These are phyloP conservation scores for Montipora cactus DNA, from an alignment of 64 coral and sea anemone species.

Conservation along the genomic window DNA sequence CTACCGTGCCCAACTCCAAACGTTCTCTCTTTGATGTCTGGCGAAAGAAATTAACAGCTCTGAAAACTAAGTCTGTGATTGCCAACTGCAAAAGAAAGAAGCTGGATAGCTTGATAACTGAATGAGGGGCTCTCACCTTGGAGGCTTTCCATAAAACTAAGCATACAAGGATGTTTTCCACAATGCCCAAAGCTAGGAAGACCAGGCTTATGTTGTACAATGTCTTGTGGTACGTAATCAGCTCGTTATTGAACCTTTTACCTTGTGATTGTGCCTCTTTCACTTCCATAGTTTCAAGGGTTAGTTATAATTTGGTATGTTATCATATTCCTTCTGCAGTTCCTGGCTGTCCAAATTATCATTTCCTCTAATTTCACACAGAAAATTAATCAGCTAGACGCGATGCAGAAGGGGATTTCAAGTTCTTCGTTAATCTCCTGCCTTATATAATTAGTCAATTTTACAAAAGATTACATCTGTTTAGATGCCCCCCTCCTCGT, in stretches of 20 bases:
- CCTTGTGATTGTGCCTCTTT: no score
- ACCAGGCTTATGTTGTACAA: neutral
- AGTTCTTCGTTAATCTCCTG: no score
- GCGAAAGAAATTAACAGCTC: conserved; percentile 15
- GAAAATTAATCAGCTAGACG: no score
- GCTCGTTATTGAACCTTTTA: neutral
- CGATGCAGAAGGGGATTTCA: no score
- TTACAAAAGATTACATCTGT: no score
- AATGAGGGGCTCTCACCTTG: neutral
- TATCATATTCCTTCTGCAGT: neutral
- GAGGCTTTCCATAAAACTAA: neutral
- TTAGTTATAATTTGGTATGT: neutral
- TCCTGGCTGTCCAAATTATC: no score
- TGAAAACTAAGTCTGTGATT: conserved; percentile 44
- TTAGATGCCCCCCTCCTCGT: no score
- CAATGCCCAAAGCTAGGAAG: conserved; percentile 17
- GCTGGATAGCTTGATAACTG: neutral
- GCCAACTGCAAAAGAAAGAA: conserved; percentile 30
- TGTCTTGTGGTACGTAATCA: neutral
- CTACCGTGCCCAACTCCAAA: neutral
- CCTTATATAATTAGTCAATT: no score
- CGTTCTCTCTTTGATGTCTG: no score
- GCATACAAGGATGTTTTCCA: conserved; percentile 37
- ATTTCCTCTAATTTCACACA: no score
- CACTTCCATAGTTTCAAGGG: neutral